Conservation (phyloP, 2,888 invertebrate genomes). For the Eucriotettix oculatus region DNA sequence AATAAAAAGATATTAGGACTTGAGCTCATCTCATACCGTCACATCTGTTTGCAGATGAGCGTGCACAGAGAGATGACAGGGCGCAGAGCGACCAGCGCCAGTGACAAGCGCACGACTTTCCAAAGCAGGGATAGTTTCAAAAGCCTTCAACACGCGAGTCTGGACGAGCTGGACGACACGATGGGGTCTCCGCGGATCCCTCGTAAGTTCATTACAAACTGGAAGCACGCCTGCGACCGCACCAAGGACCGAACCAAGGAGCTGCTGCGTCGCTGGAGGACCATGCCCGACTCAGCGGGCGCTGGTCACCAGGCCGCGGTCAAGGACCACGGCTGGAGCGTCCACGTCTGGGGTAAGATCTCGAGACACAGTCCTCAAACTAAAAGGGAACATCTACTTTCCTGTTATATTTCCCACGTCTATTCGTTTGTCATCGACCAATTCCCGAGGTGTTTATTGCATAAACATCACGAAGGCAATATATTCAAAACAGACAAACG, state of each 20-base stretch:
- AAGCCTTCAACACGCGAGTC: background rate
- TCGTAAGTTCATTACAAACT: constrained; percentile 53
- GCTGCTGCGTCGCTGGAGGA: constrained; percentile 50
- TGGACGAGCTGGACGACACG: background rate
- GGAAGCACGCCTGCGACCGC: constrained; percentile 58
- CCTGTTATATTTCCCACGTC: no score
- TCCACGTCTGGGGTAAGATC: constrained; percentile 56
- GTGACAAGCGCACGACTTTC: background rate
- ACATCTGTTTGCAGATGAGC: background rate
- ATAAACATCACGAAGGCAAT: no score
- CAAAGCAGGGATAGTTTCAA: background rate
- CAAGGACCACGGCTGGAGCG: constrained; percentile 44
- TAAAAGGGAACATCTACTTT: no score
- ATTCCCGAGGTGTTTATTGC: no score
- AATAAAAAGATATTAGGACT: no score
- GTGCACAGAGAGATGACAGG: background rate
- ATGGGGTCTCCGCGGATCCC: constrained; percentile 34
- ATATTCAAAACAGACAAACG: no score
- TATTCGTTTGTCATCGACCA: no score
- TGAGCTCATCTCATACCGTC: no score
- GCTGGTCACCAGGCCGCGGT: constrained; percentile 8
- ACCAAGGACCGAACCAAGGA: constrained; percentile 59
- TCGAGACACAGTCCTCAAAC: no score
- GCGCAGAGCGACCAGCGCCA: background rate
- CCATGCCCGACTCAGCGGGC: constrained; percentile 36